Conservation (phyloP, 2,113 vertebrate species). For the Corythoichthys haematopterus region DNA sequence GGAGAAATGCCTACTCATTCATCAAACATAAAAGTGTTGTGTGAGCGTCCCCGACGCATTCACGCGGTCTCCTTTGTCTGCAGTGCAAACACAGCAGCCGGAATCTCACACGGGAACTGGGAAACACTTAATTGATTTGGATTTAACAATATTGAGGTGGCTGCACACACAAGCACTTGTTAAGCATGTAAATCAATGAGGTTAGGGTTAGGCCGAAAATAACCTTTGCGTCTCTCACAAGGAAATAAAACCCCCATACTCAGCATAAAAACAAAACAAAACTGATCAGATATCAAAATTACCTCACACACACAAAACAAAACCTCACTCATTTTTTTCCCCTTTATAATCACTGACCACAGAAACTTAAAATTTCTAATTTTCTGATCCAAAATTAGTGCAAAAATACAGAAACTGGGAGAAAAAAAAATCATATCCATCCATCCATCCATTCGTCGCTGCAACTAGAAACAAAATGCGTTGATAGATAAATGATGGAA, state of each 20-base stretch:
- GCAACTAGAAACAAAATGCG: no score
- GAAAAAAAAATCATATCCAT: no score
- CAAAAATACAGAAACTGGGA: no score
- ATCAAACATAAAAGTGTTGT: slow-evolving; percentile 54
- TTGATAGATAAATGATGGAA: no score
- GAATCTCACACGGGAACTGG: slow-evolving; percentile 25
- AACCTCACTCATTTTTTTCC: not conserved
- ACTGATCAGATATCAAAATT: not conserved
- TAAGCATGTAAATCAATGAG: slow-evolving; percentile 1
- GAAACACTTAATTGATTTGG: slow-evolving; percentile 12
- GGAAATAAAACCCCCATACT: not conserved
- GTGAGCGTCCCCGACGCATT: not conserved
- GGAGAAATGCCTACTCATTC: slow-evolving; percentile 55
- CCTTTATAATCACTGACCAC: not conserved
- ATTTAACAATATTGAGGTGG: not conserved
- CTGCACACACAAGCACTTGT: not conserved
- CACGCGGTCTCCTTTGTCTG: not conserved
- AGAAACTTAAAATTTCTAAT: not conserved
- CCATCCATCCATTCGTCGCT: no score
- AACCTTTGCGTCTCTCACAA: not conserved
- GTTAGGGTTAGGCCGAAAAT: not conserved
- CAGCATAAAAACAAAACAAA: slow-evolving; percentile 2
- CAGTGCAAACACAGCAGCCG: slow-evolving; percentile 31
- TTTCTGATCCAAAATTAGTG: not conserved
- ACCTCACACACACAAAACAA: not conserved